phyloP scores from a whole-genome alignment of 2,888 invertebrate genomes.

The Plutella xylostella region DNA sequence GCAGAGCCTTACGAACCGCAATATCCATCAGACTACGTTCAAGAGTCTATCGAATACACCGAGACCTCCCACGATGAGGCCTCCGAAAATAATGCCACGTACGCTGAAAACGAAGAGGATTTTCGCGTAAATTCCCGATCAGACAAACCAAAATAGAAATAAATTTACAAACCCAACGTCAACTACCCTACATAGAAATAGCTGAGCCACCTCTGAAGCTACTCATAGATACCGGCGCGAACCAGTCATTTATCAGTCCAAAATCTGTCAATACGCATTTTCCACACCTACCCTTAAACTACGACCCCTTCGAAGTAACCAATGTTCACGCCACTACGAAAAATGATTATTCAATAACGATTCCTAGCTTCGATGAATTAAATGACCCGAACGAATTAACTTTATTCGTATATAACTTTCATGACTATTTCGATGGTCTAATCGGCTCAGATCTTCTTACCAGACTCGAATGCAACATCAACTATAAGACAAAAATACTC shows the following conservation, averaged over 20 bases:
- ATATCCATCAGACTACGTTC: too few species aligned
- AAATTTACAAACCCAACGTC: background rate
- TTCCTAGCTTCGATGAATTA: background rate
- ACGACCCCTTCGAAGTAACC: too few species aligned
- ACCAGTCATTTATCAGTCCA: background rate
- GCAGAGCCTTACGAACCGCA: too few species aligned
- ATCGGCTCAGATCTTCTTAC: background rate
- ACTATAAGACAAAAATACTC: background rate
- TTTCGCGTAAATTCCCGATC: background rate
- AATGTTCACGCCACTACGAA: background rate
- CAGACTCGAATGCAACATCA: background rate
- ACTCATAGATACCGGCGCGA: background rate
- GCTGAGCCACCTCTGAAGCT: background rate
- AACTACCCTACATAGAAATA: background rate
- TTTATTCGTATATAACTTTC: background rate
- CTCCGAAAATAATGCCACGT: too few species aligned
- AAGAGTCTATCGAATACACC: too few species aligned
- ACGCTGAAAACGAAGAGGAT: background rate
- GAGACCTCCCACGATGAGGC: too few species aligned
- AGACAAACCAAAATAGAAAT: background rate
- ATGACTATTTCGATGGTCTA: background rate
- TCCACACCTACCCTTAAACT: background rate
- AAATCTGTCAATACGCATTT: background rate
- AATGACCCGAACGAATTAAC: background rate
- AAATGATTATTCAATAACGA: background rate